Percentiles rank a stretch among this genome's conserved stretches.
Evolutionary conservation across 2,888 invertebrate species (phyloP).

Genomic region (Hypsopygia costalis): DNA sequence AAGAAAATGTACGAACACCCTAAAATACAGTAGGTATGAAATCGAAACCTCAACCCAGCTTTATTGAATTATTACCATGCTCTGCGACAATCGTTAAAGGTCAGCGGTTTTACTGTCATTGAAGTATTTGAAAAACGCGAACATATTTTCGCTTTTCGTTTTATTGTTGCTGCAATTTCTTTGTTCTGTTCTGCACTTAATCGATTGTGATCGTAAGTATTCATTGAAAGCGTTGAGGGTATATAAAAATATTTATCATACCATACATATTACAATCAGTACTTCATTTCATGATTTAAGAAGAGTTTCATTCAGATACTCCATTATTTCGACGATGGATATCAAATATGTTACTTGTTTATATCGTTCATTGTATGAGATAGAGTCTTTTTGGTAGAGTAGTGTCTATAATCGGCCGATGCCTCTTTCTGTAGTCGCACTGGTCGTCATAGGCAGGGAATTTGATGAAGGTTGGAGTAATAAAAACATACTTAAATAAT

Average conservation of each 20-base stretch:
- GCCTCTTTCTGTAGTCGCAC: no score
- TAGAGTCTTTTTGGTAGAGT: no score
- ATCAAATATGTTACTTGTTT: no score
- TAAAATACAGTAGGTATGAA: not conserved
- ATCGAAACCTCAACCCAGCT: not conserved
- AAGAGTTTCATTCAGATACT: no score
- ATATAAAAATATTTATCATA: not conserved
- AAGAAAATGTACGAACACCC: not conserved
- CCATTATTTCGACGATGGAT: no score
- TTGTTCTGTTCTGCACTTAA: not conserved
- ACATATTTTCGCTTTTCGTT: not conserved
- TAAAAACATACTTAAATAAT: no score
- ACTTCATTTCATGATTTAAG: no score
- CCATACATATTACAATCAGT: no score
- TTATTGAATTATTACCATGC: not conserved
- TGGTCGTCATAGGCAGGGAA: no score
- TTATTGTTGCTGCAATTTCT: not conserved
- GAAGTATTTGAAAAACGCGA: not conserved
- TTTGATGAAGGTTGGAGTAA: no score
- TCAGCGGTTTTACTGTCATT: not conserved
- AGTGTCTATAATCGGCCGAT: no score
- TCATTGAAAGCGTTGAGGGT: not conserved
- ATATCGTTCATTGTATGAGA: no score
- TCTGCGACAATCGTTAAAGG: not conserved
- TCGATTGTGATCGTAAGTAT: not conserved